Evolutionary conservation across 2,113 vertebrate genomes (phyloP), one percentile per base, ranked within the genome.

Genomic region (Narcine bancroftii): DNA sequence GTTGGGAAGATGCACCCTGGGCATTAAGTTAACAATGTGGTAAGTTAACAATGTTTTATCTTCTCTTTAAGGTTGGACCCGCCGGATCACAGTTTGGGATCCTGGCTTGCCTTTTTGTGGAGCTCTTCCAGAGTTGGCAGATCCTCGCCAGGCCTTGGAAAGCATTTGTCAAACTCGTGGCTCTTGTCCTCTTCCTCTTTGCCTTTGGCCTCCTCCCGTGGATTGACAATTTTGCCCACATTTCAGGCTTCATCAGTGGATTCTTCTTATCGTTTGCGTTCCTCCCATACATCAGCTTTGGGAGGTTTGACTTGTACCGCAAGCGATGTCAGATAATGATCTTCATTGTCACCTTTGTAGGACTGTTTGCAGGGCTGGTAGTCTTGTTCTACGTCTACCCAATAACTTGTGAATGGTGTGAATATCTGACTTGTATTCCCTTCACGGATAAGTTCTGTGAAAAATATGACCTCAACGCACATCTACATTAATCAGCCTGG

Each of bases 391-490:
- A 99, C 89, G 96, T 99, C 94, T 97, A 97, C 94, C 97, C 98
- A 2, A 98, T 99, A 93, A 98, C 97, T 94, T 99, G 99, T 0
- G 97, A 97, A 91, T 99, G 98, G 98, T 99, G 99, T 0, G 99
- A 99, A 94, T 95, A 98, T 94, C 97, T 99, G 93, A 99, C 98
- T 65, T 99, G 99, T 94, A 99, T 99, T 95, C 98, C 98, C 65
- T 98, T 99, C 96, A 99, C 99, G 10, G 98, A 99, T 97, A 99
- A 99, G 93, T 99, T 99, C 96, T 99, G 98, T 5, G 99, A 98
- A 96, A 99, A 99, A 94, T 99, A 99, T 0, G 98, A 99, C 95
- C 97, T 99, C 94, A 98, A 99, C 0, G 97, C 98, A 13, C 98
- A 99, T 96, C 97, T 99, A 93, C 98, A 99, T 95, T 99, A 96